A percentile compares a stretch with the other conserved stretches of the same genome.
Evolutionary conservation across 2,113 vertebrate species (phyloP).

Genomic region (Falco punctatus): DNA sequence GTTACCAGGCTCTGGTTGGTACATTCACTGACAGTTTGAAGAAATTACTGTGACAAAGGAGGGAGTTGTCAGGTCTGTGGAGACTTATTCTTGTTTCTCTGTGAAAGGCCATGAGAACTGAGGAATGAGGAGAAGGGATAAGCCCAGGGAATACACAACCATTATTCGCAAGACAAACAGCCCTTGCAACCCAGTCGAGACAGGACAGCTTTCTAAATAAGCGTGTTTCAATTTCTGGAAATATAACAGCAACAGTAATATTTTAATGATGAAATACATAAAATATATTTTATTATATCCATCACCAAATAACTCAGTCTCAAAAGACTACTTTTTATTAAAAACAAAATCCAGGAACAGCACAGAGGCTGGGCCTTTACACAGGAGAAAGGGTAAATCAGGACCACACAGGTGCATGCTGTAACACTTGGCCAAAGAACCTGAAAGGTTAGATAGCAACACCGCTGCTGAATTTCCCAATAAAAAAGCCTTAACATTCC

Average conservation of each 20-base stretch:
- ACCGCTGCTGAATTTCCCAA: neutral
- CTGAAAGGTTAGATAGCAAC: neutral
- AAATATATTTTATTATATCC: neutral
- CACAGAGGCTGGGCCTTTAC: neutral
- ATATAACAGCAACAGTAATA: neutral
- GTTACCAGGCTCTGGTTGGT: neutral
- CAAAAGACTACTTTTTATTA: neutral
- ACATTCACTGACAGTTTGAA: neutral
- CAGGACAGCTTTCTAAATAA: neutral
- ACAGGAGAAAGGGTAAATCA: neutral
- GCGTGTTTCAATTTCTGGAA: neutral
- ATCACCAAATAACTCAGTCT: neutral
- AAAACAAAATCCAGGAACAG: neutral
- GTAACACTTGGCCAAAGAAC: neutral
- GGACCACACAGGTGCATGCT: fast-evolving
- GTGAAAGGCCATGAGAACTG: neutral
- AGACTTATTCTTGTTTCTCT: neutral
- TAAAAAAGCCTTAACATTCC: neutral
- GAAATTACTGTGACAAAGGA: neutral
- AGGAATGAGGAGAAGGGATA: neutral
- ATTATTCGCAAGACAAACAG: neutral
- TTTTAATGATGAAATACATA: neutral
- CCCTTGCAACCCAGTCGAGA: neutral
- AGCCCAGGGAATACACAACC: neutral
- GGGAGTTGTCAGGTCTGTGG: neutral